These are phyloP conservation scores for Sitta europaea DNA, from an alignment of 2,113 vertebrate genomes.

Conservation along the genomic window DNA sequence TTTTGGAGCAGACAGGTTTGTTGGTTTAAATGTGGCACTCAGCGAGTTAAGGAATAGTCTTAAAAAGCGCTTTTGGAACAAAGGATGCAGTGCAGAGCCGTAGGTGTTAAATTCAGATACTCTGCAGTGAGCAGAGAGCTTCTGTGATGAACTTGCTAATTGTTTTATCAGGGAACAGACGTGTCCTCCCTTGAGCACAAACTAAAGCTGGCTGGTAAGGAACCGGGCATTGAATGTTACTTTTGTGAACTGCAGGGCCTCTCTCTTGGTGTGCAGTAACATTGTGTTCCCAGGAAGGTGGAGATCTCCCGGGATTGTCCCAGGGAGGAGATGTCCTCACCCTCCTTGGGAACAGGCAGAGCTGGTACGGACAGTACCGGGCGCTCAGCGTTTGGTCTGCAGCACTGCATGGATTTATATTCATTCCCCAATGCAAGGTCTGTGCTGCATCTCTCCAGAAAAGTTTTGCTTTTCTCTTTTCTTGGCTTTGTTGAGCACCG, in stretches of 20 bases:
- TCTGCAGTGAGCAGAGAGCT: not conserved
- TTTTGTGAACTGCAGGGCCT: accelerated
- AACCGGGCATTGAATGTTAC: not conserved
- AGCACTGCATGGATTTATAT: accelerated
- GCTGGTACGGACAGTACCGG: accelerated
- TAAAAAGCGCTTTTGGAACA: not conserved
- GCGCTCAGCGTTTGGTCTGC: not conserved
- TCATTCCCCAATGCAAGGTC: not conserved
- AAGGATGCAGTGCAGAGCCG: not conserved
- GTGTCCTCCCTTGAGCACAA: not conserved
- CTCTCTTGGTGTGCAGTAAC: not conserved
- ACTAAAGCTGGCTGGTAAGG: not conserved
- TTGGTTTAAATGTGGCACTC: not conserved
- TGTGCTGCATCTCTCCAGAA: not conserved
- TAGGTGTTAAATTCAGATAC: not conserved
- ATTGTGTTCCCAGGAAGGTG: not conserved
- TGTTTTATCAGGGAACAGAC: not conserved
- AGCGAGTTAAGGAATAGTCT: not conserved
- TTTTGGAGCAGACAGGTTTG: not conserved
- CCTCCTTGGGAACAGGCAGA: not conserved
- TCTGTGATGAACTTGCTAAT: not conserved
- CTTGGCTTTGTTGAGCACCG: not conserved
- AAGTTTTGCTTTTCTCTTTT: not conserved
- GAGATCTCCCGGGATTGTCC: not conserved
- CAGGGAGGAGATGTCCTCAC: not conserved